Evolutionary conservation across 2,113 vertebrate species (phyloP).

Genomic region (Xenus cinereus): DNA sequence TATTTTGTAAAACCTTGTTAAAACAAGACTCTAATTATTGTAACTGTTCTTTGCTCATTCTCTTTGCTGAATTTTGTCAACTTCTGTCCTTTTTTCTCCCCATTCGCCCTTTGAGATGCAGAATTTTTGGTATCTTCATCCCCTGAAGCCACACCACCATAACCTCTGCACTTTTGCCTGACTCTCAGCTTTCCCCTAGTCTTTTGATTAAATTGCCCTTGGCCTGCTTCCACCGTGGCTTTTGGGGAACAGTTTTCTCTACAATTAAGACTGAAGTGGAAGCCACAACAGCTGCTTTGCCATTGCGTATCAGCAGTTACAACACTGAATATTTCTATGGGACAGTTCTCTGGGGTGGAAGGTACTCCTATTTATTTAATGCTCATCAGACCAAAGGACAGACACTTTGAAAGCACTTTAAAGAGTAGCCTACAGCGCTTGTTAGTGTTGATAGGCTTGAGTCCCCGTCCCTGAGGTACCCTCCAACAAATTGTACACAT

Average conservation of each 20-base stretch:
- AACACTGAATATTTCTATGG: background rate
- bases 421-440: background rate
- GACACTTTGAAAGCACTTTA: background rate
- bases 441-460: background rate
- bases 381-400: background rate
- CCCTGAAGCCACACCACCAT: background rate
- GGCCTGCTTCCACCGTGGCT: background rate
- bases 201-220: background rate
- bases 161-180: background rate
- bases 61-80: background rate
- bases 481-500: background rate
- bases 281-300: background rate
- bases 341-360: background rate
- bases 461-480: background rate
- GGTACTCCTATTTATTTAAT: background rate
- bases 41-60: background rate
- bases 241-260: background rate
- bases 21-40: background rate
- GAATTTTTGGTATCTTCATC: background rate
- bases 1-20: background rate
- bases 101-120: background rate
- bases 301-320: background rate
- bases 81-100: background rate
- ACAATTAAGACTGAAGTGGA: background rate
- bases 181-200: background rate